Conservation (phyloP, 2,888 invertebrate species). For the Sabellastarte sp. region DNA sequence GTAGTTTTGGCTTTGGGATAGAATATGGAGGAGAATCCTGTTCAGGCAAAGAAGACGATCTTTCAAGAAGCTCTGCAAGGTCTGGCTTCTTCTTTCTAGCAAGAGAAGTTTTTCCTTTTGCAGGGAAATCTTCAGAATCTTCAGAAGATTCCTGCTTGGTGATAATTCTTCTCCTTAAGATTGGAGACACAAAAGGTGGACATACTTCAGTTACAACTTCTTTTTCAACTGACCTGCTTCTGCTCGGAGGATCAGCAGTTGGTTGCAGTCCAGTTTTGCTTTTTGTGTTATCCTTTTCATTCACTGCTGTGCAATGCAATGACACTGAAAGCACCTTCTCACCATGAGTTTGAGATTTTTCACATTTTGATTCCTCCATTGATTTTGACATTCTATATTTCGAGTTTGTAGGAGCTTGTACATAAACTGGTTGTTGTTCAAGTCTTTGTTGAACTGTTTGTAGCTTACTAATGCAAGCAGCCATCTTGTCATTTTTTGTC, state of each 20-base stretch:
- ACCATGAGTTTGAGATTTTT: neutral
- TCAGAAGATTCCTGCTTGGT: neutral
- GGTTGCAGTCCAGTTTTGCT: neutral
- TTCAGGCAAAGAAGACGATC: conserved; percentile 1
- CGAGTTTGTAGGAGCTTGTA: neutral
- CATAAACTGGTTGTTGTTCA: conserved; percentile 14
- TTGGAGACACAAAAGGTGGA: neutral
- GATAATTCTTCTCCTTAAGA: neutral
- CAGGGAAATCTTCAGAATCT: neutral
- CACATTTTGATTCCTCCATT: neutral
- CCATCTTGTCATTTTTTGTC: conserved; percentile 46
- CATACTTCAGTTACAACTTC: neutral
- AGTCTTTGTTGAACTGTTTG: conserved; percentile 50
- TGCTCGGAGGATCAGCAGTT: neutral
- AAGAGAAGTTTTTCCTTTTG: neutral
- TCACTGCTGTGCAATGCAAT: neutral
- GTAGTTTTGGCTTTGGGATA: neutral
- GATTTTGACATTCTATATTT: neutral
- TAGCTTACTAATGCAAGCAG: conserved; percentile 53
- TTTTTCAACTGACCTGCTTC: neutral
- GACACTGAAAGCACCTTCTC: neutral
- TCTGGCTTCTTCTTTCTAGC: neutral
- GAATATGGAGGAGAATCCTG: neutral
- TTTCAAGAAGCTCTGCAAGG: neutral
- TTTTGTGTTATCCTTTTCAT: neutral